phyloP scores from a whole-genome alignment of 1,140 invertebrate species.

The Drosophila funebris region DNA sequence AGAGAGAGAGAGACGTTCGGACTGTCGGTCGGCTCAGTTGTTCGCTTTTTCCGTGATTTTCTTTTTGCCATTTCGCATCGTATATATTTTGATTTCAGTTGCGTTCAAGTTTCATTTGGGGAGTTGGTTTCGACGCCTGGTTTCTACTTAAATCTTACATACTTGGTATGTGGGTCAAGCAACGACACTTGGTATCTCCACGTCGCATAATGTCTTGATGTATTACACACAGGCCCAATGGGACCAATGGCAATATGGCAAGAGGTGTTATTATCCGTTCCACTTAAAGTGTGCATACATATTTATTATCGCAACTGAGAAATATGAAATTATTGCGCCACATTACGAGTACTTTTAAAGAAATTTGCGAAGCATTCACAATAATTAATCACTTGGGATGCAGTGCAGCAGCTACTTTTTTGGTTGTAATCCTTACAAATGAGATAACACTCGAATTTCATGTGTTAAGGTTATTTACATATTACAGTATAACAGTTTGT shows the following conservation, averaged over 20 bases:
- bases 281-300: conserved; percentile 22
- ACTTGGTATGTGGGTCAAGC: conserved; percentile 71
- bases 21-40: too few relatives aligned
- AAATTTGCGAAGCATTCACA: background rate
- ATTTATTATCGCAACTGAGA: conserved; percentile 55
- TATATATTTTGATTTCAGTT: conserved; percentile 50
- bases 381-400: conserved; percentile 16
- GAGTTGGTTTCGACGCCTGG: conserved; percentile 46
- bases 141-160: conserved; percentile 25
- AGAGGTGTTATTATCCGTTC: conserved; percentile 60
- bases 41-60: conserved; percentile 70
- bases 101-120: conserved; percentile 68
- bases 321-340: conserved; percentile 52
- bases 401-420: background rate
- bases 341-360: conserved; percentile 21
- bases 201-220: conserved; percentile 57
- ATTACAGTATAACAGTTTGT: background rate
- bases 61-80: conserved; percentile 69
- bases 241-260: conserved; percentile 44
- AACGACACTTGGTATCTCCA: conserved; percentile 62
- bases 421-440: background rate
- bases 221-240: conserved; percentile 53
- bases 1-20: conserved; percentile 4
- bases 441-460: conserved; percentile 8
- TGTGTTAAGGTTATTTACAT: background rate